Percentiles rank a stretch among this genome's conserved stretches.
Evolutionary conservation across 2,888 invertebrate genomes (phyloP).

Genomic region (Pharmacophagus antenor): DNA sequence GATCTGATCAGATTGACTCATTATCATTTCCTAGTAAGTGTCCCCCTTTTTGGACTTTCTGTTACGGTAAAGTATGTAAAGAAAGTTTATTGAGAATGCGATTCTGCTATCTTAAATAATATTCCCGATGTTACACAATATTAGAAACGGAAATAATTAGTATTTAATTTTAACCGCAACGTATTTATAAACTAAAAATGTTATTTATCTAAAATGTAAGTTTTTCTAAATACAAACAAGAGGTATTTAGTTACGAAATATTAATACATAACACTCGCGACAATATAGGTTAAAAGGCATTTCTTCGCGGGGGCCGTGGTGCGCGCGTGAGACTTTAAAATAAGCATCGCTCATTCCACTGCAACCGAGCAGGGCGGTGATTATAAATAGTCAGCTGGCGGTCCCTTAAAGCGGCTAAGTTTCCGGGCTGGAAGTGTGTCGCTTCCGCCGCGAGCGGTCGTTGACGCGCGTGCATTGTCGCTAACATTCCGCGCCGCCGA

Average conservation of each 20-base stretch:
- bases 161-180: too few species aligned
- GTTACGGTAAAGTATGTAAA: not conserved
- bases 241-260: not conserved
- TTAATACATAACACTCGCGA: not conserved
- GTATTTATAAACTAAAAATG: too few species aligned
- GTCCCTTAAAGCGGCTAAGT: constrained; percentile 76
- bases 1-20: constrained; percentile 13
- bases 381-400: constrained; percentile 71
- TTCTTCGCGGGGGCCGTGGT: not conserved
- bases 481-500: constrained; percentile 64
- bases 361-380: constrained; percentile 43
- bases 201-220: too few species aligned
- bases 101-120: too few species aligned
- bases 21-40: constrained; percentile 15
- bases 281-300: not conserved
- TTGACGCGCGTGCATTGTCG: constrained; percentile 75
- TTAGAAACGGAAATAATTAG: too few species aligned
- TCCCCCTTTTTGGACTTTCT: not conserved
- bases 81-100: not conserved
- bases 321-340: constrained; percentile 42
- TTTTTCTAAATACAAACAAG: not conserved
- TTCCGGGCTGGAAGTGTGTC: constrained; percentile 80
- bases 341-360: constrained; percentile 62
- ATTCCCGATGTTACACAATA: too few species aligned
- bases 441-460: constrained; percentile 78